Conservation (phyloP, 2,797 vertebrate genomes). For the Coilia nasus region DNA sequence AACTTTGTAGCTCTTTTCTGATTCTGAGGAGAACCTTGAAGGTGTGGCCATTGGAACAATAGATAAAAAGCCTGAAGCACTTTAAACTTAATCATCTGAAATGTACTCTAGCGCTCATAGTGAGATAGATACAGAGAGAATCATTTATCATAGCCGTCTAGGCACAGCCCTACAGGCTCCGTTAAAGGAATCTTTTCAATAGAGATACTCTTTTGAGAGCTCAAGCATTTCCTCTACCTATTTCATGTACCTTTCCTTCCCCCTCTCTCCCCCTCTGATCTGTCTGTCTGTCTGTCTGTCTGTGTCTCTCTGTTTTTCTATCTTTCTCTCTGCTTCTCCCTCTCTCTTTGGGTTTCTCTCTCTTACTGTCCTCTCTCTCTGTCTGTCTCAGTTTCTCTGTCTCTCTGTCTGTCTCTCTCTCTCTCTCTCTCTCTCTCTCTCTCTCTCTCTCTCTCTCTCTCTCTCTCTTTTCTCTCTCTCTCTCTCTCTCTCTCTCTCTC, state of each 20-base stretch:
- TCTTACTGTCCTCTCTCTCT: not conserved
- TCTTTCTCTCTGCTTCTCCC: no score
- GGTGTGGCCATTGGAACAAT: not conserved
- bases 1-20: not conserved
- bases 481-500: constrained; percentile 10
- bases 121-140: not conserved
- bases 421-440: no score
- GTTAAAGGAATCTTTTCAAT: not conserved
- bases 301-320: no score
- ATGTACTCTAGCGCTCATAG: not conserved
- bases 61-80: not conserved
- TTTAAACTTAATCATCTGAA: not conserved
- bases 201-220: not conserved
- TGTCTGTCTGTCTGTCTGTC: no score
- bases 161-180: not conserved
- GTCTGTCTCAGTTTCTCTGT: no score
- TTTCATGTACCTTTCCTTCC: no score
- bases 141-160: not conserved
- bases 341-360: not conserved
- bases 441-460: not conserved
- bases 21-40: not conserved
- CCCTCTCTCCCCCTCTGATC: no score
- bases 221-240: not conserved
- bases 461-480: constrained; percentile 21
- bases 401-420: no score